phyloP scores from a whole-genome alignment of 2,888 invertebrate genomes.

The Scrobipalpa atriplicella region DNA sequence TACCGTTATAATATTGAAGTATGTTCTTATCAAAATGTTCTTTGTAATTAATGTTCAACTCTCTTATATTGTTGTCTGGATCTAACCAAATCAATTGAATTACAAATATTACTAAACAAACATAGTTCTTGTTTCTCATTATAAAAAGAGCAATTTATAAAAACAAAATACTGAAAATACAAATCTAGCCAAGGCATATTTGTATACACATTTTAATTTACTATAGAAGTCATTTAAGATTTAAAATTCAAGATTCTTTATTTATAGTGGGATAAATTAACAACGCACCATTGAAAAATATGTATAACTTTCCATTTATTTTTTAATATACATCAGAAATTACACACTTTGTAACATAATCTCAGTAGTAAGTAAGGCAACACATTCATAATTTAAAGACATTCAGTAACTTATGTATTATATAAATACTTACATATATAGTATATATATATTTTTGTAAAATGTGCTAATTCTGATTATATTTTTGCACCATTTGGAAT shows the following conservation, averaged over 20 bases:
- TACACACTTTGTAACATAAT: constrained; percentile 24
- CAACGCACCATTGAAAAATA: neutral
- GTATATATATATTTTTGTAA: neutral
- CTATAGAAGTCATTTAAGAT: too few relatives aligned
- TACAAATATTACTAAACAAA: too few relatives aligned
- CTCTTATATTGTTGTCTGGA: too few relatives aligned
- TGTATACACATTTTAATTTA: too few relatives aligned
- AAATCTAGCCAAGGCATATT: too few relatives aligned
- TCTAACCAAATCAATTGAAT: too few relatives aligned
- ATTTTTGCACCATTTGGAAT: constrained; percentile 15
- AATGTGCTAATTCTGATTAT: neutral
- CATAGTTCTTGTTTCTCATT: too few relatives aligned
- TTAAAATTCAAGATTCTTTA: too few relatives aligned
- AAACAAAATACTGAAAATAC: too few relatives aligned
- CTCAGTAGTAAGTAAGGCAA: constrained; percentile 26
- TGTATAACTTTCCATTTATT: neutral
- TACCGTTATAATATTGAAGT: neutral
- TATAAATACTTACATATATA: neutral
- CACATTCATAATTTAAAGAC: constrained; percentile 9
- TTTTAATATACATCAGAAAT: constrained; percentile 19
- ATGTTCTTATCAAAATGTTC: neutral
- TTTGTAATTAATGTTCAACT: neutral
- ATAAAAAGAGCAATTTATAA: too few relatives aligned
- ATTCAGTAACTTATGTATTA: constrained; percentile 2
- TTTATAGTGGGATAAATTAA: neutral